These are phyloP conservation scores for Bombus soroeensis DNA, from an alignment of 1,140 invertebrate genomes.

Conservation along the genomic window DNA sequence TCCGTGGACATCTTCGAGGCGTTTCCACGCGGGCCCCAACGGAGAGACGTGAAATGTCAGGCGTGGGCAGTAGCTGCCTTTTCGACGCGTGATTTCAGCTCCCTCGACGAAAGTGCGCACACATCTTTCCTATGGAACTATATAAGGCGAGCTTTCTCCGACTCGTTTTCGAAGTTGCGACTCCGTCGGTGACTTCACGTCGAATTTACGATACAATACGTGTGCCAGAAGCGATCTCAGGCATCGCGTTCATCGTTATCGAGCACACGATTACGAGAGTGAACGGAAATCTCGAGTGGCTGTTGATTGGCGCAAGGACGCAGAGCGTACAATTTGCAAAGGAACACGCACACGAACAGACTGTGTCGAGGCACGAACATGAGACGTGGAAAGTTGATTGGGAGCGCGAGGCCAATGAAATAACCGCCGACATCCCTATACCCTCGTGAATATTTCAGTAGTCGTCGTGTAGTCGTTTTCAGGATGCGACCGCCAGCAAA, in stretches of 20 bases:
- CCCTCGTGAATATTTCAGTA: slow-evolving; percentile 35
- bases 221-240: not conserved
- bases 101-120: not conserved
- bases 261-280: not conserved
- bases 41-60: slow-evolving; percentile 33
- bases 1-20: not conserved
- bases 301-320: slow-evolving; percentile 22
- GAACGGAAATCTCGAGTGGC: slow-evolving; percentile 4
- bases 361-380: not conserved
- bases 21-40: not conserved
- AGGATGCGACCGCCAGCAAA: slow-evolving; percentile 14
- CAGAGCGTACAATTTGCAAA: slow-evolving; percentile 10
- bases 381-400: slow-evolving; percentile 56
- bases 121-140: slow-evolving; percentile 20
- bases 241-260: not conserved
- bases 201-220: not conserved
- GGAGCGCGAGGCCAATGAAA: slow-evolving; percentile 62
- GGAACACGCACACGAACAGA: not conserved
- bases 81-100: slow-evolving; percentile 21
- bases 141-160: slow-evolving; percentile 52
- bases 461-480: not conserved
- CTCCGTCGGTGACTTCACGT: slow-evolving; percentile 23
- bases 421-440: slow-evolving; percentile 74
- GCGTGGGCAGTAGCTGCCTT: slow-evolving; percentile 34
- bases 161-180: slow-evolving; percentile 22